Evolutionary conservation across 1,140 invertebrate species (phyloP).

Genomic region (Harpegnathos saltator): DNA sequence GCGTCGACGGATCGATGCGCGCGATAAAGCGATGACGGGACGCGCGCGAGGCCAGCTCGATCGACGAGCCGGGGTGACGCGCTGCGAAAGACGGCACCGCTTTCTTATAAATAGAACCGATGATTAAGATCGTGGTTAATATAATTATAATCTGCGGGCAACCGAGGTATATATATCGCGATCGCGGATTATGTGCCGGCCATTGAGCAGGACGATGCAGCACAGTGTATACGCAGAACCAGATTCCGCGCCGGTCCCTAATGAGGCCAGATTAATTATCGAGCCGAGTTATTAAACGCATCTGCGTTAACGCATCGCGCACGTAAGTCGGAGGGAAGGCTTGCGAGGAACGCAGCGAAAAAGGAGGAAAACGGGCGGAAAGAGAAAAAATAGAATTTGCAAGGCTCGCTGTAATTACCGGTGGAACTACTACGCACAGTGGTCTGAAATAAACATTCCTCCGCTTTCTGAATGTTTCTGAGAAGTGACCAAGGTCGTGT

Average conservation of each 20-base stretch:
- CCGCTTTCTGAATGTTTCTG: too few relatives aligned
- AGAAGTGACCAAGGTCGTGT: too few relatives aligned
- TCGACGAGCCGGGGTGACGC: background rate
- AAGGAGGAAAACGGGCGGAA: too few relatives aligned
- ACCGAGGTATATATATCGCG: constrained; percentile 21
- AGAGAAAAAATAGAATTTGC: background rate
- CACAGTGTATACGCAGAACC: constrained; percentile 25
- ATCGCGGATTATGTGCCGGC: constrained; percentile 49
- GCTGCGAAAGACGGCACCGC: background rate
- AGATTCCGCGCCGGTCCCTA: constrained; percentile 50
- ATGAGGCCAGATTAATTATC: constrained; percentile 73
- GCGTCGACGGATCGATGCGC: constrained; percentile 5
- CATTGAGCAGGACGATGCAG: background rate
- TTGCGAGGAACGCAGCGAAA: background rate
- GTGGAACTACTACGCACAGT: too few relatives aligned
- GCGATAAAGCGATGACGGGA: constrained; percentile 8
- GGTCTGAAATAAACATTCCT: too few relatives aligned
- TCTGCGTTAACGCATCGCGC: background rate
- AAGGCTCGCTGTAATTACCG: constrained; percentile 17
- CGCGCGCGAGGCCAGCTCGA: constrained; percentile 3
- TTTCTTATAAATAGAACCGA: constrained; percentile 53
- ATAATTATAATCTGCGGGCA: constrained; percentile 49
- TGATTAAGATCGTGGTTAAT: constrained; percentile 48
- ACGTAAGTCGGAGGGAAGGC: background rate
- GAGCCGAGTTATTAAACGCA: constrained; percentile 65